A percentile compares a stretch with the other conserved stretches of the same genome.
phyloP scores from a whole-genome alignment of 1,140 invertebrate species.

The Temnothorax longispinosus region DNA sequence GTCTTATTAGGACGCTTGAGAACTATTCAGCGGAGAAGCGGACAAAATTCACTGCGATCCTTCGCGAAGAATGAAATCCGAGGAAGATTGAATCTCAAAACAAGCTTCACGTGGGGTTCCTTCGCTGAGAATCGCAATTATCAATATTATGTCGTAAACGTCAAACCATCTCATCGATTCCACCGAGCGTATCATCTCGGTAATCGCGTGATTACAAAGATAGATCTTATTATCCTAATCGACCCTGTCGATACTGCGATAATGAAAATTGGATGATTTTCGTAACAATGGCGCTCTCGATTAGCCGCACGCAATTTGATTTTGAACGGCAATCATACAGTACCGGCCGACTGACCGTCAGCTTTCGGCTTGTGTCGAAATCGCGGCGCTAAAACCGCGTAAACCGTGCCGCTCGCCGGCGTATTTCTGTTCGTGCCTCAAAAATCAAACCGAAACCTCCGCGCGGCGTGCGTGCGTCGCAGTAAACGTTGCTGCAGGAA shows the following conservation, averaged over 20 bases:
- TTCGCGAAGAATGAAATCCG: not conserved
- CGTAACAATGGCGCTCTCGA: not conserved
- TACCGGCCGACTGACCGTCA: not conserved
- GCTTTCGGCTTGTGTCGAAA: slow-evolving; percentile 19
- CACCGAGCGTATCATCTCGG: not conserved
- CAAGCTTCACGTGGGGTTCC: not conserved
- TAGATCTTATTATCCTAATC: not conserved
- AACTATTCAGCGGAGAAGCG: not conserved
- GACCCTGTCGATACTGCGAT: not conserved
- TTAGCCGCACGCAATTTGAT: slow-evolving; percentile 19
- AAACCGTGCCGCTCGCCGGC: slow-evolving; percentile 24
- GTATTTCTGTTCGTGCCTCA: slow-evolving; percentile 33
- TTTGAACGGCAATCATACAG: not conserved
- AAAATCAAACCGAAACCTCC: slow-evolving; percentile 26
- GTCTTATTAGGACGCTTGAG: not conserved
- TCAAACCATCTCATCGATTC: not conserved
- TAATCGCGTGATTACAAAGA: not conserved
- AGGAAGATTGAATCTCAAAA: not conserved
- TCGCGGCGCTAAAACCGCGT: not conserved
- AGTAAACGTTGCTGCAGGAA: not conserved
- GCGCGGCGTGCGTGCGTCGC: not conserved
- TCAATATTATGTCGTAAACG: not conserved
- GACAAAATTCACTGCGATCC: not conserved
- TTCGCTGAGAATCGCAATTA: not conserved
- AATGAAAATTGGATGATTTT: not conserved